phyloP scores from a whole-genome alignment of 2,113 vertebrate species.

The Tenebrosternarchus preto region DNA sequence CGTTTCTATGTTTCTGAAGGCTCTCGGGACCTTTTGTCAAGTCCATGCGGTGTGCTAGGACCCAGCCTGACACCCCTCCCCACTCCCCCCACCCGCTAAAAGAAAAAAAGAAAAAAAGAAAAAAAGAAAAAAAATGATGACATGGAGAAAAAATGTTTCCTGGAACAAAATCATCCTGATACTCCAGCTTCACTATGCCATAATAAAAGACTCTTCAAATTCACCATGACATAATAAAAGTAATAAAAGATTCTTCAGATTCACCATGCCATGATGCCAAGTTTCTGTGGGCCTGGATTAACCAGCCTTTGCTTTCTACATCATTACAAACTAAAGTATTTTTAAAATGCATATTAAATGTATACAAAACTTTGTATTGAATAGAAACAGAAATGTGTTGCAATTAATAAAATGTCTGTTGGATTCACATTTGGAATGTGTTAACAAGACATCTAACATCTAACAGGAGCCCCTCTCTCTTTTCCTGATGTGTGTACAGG shows the following conservation, averaged over 20 bases:
- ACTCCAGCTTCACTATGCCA: slow-evolving; percentile 11
- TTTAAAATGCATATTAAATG: neutral
- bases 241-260: too few relatives aligned
- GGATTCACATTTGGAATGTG: neutral
- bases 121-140: too few relatives aligned
- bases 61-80: too few relatives aligned
- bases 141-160: neutral
- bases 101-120: slow-evolving; percentile 2
- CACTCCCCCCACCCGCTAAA: too few relatives aligned
- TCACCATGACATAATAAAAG: too few relatives aligned
- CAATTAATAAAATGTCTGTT: too few relatives aligned
- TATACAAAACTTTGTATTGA: neutral
- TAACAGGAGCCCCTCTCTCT: neutral
- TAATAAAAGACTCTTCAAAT: too few relatives aligned
- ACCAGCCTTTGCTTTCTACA: neutral
- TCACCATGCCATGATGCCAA: neutral
- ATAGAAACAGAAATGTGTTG: too few relatives aligned
- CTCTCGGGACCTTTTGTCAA: slow-evolving; percentile 28
- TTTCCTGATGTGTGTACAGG: neutral
- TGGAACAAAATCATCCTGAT: neutral
- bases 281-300: neutral
- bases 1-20: slow-evolving; percentile 37
- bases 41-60: neutral
- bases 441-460: neutral
- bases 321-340: neutral